Base-by-base conservation (phyloP, 2,113 vertebrate genomes). In the Saccopteryx leptura region DNA sequence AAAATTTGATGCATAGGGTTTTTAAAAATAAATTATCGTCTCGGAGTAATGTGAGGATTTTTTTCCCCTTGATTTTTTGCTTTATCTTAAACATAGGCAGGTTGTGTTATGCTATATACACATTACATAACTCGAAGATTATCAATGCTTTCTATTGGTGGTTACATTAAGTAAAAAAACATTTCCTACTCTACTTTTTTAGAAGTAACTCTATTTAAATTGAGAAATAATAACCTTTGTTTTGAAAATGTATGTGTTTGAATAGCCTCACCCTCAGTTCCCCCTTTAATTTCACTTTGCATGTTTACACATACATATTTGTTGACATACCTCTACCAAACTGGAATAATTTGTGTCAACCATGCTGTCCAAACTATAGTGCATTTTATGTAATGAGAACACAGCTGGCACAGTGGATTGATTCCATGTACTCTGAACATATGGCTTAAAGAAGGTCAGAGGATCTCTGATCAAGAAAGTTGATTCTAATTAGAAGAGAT, bases 401-500 rank as follows among this genome's bases (percentile, higher is more conserved):
- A 39, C 90, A 75, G 89, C 82, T 89, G 83, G 86, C 46, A 9
- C 6, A 24, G 26, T 69, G 84, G 69, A 52, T 48, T 74, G 78
- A 84, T 15, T 82, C 39, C 61, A 60, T 9, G n/a, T 18, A 74
- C 61, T 85, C 74, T 90, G 86, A 94, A 79, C 88, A 92, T 85
- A 81, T 60, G 78, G 90, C 33, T 78, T 66, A 56, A 68, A 83
- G 24, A 83, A 82, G 69, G 52, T 26, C 72, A 81, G 31, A 92
- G 60, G 50, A 66, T 12, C n/a, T 82, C 23, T 1, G 24, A 54
- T 81, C 18, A 86, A 74, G 31, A 93, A 82, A 91, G 60, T 81
- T 60, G 72, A 94, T 92, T 95, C 91, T 54, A 88, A 31, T 92
- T 83, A 96, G 72, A 91, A 68, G 46, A 95, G 14, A 84, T 86